Evolutionary conservation across 2,797 vertebrate species (phyloP).

Genomic region (Loris lydekkerianus): DNA sequence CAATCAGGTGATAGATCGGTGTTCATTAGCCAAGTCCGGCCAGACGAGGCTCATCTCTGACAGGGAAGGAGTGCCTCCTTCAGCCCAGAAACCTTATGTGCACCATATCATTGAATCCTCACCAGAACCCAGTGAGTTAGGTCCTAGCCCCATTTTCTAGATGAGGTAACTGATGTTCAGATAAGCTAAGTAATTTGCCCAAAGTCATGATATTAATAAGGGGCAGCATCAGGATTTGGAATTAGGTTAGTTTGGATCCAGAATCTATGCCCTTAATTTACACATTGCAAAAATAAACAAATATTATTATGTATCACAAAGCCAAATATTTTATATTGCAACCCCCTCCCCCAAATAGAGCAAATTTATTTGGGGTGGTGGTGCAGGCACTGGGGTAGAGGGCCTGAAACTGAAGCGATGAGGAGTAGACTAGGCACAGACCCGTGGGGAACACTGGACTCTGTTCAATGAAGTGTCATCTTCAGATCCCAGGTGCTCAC

Average conservation of each 20-base stretch:
- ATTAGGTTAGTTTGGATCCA: neutral
- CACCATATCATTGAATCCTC: neutral
- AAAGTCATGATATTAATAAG: neutral
- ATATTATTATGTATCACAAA: neutral
- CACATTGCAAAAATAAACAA: neutral
- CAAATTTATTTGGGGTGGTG: neutral
- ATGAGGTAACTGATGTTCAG: neutral
- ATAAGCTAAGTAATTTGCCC: neutral
- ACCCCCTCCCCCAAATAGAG: neutral
- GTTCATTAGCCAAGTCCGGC: neutral
- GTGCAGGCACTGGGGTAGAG: neutral
- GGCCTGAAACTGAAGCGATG: neutral
- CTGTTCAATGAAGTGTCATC: neutral
- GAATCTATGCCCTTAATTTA: neutral
- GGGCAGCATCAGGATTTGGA: neutral
- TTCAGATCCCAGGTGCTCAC: neutral
- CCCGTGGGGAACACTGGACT: neutral
- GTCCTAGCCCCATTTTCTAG: neutral
- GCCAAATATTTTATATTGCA: neutral
- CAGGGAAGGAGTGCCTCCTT: neutral
- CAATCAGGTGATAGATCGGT: neutral
- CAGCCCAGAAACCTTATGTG: neutral
- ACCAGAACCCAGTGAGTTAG: neutral
- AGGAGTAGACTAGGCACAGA: neutral
- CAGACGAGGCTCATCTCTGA: neutral